phyloP scores from a whole-genome alignment of 2,888 invertebrate genomes.

The Cistogaster globosa region DNA sequence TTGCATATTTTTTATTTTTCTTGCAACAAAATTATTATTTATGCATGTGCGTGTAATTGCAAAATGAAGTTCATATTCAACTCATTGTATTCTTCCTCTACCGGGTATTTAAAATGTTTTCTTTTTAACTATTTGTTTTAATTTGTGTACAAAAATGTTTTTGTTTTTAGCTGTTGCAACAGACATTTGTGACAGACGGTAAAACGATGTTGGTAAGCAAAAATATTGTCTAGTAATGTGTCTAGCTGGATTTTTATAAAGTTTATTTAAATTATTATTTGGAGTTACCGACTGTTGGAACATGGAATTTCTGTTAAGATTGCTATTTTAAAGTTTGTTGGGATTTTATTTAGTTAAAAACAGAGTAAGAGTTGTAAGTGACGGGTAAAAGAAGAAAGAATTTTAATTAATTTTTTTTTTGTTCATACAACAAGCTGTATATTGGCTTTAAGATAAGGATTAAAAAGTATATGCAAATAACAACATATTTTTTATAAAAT shows the following conservation, averaged over 20 bases:
- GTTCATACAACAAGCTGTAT: too few relatives aligned
- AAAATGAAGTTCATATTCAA: slow-evolving; percentile 50
- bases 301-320: slow-evolving; percentile 24
- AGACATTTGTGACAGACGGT: slow-evolving; percentile 65
- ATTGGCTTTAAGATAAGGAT: too few relatives aligned
- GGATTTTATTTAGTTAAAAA: not conserved
- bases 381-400: too few relatives aligned
- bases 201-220: slow-evolving; percentile 42
- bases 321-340: not conserved
- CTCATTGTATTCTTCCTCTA: slow-evolving; percentile 1
- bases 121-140: slow-evolving; percentile 23
- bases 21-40: slow-evolving; percentile 64
- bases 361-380: too few relatives aligned
- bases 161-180: slow-evolving; percentile 47
- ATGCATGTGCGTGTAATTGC: slow-evolving; percentile 69
- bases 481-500: too few relatives aligned
- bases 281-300: slow-evolving; percentile 38
- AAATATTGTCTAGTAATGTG: slow-evolving; percentile 57
- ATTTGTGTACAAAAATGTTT: slow-evolving; percentile 50
- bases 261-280: slow-evolving; percentile 48
- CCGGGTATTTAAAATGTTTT: too few relatives aligned
- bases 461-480: too few relatives aligned
- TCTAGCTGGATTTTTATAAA: slow-evolving; percentile 33
- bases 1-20: not conserved
- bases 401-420: too few relatives aligned